A percentile compares a stretch with the other conserved stretches of the same genome.
Conservation (phyloP, 2,888 invertebrate species). For the Pinctada fucata region DNA sequence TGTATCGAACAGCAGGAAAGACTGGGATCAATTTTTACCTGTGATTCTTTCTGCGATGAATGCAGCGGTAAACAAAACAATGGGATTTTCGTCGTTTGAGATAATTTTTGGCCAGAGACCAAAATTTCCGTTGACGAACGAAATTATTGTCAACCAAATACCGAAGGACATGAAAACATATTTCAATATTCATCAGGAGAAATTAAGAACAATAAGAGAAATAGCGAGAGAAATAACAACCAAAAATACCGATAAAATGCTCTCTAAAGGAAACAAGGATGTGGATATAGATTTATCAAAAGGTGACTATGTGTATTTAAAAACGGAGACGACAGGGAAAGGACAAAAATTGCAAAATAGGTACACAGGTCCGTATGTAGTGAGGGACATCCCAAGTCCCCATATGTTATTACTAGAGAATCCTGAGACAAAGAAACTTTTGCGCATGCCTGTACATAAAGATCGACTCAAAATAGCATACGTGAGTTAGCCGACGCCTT, state of each 20-base stretch:
- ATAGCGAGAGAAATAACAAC: slow-evolving; percentile 14
- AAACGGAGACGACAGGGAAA: slow-evolving; percentile 6
- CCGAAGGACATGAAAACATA: slow-evolving; percentile 15
- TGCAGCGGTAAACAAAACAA: slow-evolving; percentile 32
- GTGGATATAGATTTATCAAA: slow-evolving; percentile 1
- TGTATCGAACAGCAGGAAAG: slow-evolving; percentile 8
- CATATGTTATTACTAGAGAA: slow-evolving; percentile 25
- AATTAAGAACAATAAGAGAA: slow-evolving; percentile 3
- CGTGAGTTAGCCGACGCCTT: slow-evolving; percentile 25
- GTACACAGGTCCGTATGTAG: slow-evolving; percentile 26
- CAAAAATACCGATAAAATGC: slow-evolving; percentile 13
- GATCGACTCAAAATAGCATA: slow-evolving; percentile 37
- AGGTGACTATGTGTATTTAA: slow-evolving; percentile 33
- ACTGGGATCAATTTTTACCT: slow-evolving; percentile 32
- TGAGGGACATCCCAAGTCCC: slow-evolving; percentile 12
- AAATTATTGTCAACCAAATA: no score
- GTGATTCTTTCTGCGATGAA: slow-evolving; percentile 39
- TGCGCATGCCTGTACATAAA: slow-evolving; percentile 34
- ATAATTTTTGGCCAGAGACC: slow-evolving; percentile 37
- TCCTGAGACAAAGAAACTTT: slow-evolving; percentile 10
- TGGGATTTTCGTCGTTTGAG: slow-evolving; percentile 41
- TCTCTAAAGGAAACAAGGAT: slow-evolving; percentile 17
- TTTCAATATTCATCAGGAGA: slow-evolving; percentile 1
- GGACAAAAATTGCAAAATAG: slow-evolving; percentile 24
- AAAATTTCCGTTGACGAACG: slow-evolving; percentile 35